Conservation (phyloP, 2,113 vertebrate species). For the Centropristis striata region DNA sequence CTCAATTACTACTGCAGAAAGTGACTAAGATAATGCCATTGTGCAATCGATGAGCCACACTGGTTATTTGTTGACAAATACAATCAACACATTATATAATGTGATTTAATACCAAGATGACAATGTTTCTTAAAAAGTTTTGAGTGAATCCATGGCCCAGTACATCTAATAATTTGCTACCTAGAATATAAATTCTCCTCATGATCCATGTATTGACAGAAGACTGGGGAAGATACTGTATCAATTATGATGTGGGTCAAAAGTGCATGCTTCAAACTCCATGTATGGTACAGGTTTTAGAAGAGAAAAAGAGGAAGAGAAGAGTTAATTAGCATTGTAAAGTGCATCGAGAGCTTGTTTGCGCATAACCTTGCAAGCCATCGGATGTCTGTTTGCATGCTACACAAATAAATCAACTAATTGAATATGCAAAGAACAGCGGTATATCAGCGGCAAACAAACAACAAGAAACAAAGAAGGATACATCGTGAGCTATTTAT, state of each 20-base stretch:
- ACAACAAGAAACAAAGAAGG: conserved; percentile 62
- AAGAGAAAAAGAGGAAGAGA: conserved; percentile 22
- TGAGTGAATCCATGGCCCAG: not conserved
- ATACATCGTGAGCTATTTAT: conserved; percentile 51
- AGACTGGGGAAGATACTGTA: conserved; percentile 23
- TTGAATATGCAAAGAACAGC: conserved; percentile 78
- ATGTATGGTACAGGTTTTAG: conserved; percentile 26
- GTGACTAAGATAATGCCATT: not conserved
- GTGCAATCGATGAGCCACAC: not conserved
- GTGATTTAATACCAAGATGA: conserved; percentile 1
- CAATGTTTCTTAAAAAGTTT: conserved; percentile 4
- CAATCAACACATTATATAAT: not conserved
- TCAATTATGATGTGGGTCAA: conserved; percentile 59
- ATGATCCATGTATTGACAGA: conserved; percentile 37
- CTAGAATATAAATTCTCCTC: conserved; percentile 21
- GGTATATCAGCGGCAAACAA: conserved; percentile 64
- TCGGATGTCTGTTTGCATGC: conserved; percentile 74
- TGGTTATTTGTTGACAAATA: conserved; percentile 17
- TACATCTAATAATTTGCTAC: conserved; percentile 1
- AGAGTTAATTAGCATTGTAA: conserved; percentile 75
- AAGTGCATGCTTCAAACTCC: conserved; percentile 30
- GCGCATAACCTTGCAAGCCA: conserved; percentile 71
- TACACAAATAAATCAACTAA: conserved; percentile 75
- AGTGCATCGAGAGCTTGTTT: conserved; percentile 69
- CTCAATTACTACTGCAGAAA: not conserved